These are phyloP conservation scores for Petromus typicus DNA, from an alignment of 2,113 vertebrate species.

Conservation along the genomic window DNA sequence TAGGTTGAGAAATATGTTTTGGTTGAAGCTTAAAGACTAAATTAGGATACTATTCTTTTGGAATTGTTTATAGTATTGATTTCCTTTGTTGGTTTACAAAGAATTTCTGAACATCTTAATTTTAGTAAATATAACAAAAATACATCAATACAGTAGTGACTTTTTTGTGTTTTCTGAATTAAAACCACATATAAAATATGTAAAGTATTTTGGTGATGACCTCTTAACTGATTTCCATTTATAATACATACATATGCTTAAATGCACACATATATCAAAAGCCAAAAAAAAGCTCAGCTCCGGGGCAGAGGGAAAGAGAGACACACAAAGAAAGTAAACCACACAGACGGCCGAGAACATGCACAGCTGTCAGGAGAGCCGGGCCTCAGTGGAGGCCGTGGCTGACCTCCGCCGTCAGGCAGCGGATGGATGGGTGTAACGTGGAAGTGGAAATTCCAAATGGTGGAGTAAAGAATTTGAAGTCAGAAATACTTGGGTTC, in stretches of 20 bases:
- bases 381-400: too few relatives aligned
- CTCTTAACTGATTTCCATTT: neutral
- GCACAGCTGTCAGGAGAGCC: neutral
- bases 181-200: neutral
- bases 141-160: neutral
- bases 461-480: neutral
- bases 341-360: too few relatives aligned
- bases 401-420: fast-evolving
- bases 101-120: neutral
- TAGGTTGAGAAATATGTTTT: neutral
- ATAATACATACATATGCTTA: too few relatives aligned
- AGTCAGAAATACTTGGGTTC: neutral
- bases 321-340: neutral
- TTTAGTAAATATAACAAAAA: neutral
- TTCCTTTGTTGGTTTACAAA: neutral
- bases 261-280: neutral
- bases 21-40: neutral
- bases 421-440: neutral
- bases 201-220: neutral
- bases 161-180: slow-evolving; percentile 1
- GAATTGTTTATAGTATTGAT: neutral
- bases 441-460: neutral
- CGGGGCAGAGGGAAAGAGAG: neutral
- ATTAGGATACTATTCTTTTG: neutral
- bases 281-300: neutral